These are phyloP conservation scores for Paratilapia polleni DNA, from an alignment of 2,113 vertebrate species.

Conservation along the genomic window DNA sequence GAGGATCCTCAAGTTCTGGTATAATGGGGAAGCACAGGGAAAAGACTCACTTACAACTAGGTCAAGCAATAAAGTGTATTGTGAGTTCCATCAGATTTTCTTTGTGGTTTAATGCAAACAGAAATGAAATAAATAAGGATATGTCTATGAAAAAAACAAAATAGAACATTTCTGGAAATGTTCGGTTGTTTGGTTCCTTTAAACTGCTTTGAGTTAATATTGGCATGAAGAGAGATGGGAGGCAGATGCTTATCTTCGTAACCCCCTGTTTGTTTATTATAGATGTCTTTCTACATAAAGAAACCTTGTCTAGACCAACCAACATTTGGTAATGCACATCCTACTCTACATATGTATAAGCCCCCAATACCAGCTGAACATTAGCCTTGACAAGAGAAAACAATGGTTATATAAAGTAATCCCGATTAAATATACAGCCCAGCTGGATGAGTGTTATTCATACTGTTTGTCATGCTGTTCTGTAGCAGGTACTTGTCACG, in stretches of 20 bases:
- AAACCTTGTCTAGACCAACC: not conserved
- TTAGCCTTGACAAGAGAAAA: not conserved
- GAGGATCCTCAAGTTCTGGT: too few relatives aligned
- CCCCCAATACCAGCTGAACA: not conserved
- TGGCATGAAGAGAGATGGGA: not conserved
- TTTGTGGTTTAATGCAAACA: not conserved
- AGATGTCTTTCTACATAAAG: not conserved
- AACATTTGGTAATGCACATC: not conserved
- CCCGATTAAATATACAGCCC: not conserved
- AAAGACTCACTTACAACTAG: too few relatives aligned
- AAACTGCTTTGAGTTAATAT: not conserved
- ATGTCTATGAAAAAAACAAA: not conserved
- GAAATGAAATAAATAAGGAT: not conserved
- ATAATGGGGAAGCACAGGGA: too few relatives aligned
- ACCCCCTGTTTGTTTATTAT: not conserved
- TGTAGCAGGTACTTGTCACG: not conserved
- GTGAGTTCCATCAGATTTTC: not conserved
- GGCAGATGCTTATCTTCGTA: accelerated
- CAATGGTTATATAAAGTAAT: not conserved
- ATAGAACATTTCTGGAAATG: not conserved
- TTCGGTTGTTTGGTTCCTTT: not conserved
- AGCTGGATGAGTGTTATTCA: not conserved
- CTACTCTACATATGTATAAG: not conserved
- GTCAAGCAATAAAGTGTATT: not conserved
- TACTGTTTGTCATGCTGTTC: not conserved